A percentile compares a stretch with the other conserved stretches of the same genome.
These are phyloP conservation scores for Crotophaga sulcirostris DNA, from an alignment of 2,113 vertebrate genomes.

Conservation along the genomic window DNA sequence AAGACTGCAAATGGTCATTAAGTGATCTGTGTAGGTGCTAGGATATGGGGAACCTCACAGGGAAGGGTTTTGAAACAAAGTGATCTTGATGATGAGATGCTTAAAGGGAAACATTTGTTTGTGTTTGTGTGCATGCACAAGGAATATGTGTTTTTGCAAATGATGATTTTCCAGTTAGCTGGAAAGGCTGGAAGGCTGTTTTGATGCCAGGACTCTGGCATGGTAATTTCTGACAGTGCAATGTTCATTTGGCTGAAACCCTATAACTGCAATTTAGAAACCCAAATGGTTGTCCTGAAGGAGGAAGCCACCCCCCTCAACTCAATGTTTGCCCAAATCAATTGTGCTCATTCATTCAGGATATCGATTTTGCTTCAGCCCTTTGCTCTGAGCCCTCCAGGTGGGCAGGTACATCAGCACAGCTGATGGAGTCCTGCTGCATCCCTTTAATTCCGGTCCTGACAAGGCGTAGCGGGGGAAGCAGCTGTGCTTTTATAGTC, in stretches of 20 bases:
- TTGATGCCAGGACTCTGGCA: background rate
- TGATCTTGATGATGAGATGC: background rate
- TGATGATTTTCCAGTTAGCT: background rate
- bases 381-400: background rate
- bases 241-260: background rate
- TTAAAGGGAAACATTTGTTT: background rate
- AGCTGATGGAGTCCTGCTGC: background rate
- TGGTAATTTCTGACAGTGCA: background rate
- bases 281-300: background rate
- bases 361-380: background rate
- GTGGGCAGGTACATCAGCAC: fast-evolving
- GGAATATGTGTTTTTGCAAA: background rate
- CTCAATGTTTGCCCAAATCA: background rate
- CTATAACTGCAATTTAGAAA: background rate
- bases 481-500: background rate
- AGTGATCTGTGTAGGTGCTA: background rate
- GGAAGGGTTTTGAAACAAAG: background rate
- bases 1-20: background rate
- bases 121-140: background rate
- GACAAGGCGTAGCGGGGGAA: fast-evolving
- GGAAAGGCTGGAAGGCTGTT: background rate
- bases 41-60: fast-evolving
- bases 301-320: background rate
- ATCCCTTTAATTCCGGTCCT: background rate
- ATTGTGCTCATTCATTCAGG: background rate